A percentile compares a stretch with the other conserved stretches of the same genome.
Conservation (phyloP, 2,113 vertebrate species). For the Pterophyllum scalare region DNA sequence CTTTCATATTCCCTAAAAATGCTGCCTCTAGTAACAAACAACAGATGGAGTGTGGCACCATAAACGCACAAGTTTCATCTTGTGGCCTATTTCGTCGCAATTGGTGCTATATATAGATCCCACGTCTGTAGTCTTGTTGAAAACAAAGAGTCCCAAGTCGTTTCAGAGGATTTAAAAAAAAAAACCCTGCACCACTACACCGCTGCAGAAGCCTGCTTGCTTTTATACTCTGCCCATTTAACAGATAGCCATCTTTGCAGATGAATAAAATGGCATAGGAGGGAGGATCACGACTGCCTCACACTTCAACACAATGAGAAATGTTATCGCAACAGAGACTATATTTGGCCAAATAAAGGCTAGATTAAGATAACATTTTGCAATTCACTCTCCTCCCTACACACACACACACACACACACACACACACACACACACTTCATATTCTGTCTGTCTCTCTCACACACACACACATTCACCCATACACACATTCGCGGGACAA, state of each 20-base stretch:
- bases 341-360: slow-evolving; percentile 30
- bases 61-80: slow-evolving; percentile 42
- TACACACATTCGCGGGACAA: slow-evolving; percentile 53
- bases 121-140: slow-evolving; percentile 19
- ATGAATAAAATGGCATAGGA: slow-evolving; percentile 60
- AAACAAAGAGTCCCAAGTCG: slow-evolving; percentile 40
- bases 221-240: slow-evolving; percentile 44
- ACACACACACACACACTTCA: background rate
- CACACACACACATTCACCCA: slow-evolving; percentile 2
- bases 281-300: slow-evolving; percentile 55
- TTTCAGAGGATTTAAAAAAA: slow-evolving; percentile 18
- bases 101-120: slow-evolving; percentile 49
- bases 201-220: slow-evolving; percentile 39
- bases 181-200: background rate
- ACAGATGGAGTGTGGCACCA: slow-evolving; percentile 34
- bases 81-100: slow-evolving; percentile 44
- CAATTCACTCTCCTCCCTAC: background rate
- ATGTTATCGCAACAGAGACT: slow-evolving; percentile 42
- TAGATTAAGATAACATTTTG: slow-evolving; percentile 54
- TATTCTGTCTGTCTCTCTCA: background rate
- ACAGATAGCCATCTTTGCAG: slow-evolving; percentile 70
- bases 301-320: slow-evolving; percentile 42
- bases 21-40: slow-evolving; percentile 57
- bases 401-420: background rate
- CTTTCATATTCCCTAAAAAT: slow-evolving; percentile 31